These are phyloP conservation scores for Trachelus stipa DNA, from an alignment of 2,888 invertebrate species.

Conservation along the genomic window DNA sequence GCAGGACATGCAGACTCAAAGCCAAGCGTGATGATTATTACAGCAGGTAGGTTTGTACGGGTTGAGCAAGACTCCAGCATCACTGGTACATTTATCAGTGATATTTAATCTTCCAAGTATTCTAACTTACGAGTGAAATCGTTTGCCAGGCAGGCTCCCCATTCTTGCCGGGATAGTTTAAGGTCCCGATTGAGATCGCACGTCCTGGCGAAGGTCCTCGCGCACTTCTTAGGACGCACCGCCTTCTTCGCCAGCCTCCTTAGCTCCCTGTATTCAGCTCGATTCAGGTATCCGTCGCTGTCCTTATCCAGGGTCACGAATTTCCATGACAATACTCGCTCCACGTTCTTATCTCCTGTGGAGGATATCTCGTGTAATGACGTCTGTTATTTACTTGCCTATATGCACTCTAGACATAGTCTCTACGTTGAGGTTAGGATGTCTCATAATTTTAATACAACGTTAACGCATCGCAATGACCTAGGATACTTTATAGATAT, in stretches of 20 bases:
- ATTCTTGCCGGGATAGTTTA: constrained; percentile 83
- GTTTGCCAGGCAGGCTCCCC: constrained; percentile 88
- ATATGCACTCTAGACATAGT: not conserved
- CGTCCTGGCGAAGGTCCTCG: constrained; percentile 86
- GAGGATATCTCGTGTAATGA: constrained; percentile 6
- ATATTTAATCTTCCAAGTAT: constrained; percentile 11
- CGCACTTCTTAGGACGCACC: constrained; percentile 90
- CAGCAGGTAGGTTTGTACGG: not conserved
- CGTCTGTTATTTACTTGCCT: not conserved
- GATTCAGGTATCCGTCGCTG: constrained; percentile 80
- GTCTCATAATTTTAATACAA: not conserved
- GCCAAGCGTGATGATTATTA: not conserved
- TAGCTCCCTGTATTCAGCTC: constrained; percentile 85
- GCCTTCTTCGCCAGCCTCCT: constrained; percentile 87
- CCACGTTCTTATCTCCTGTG: constrained; percentile 59
- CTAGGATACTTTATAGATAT: not conserved
- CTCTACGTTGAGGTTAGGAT: not conserved
- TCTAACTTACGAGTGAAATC: constrained; percentile 84
- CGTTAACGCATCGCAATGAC: not conserved
- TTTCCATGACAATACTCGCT: constrained; percentile 87
- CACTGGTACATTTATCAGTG: not conserved
- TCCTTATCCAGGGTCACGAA: constrained; percentile 87
- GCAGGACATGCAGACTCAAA: not conserved
- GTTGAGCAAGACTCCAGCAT: not conserved
- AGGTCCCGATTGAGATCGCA: constrained; percentile 89